Conservation (phyloP, 2,888 invertebrate genomes). For the Cyrtodaria siliqua region DNA sequence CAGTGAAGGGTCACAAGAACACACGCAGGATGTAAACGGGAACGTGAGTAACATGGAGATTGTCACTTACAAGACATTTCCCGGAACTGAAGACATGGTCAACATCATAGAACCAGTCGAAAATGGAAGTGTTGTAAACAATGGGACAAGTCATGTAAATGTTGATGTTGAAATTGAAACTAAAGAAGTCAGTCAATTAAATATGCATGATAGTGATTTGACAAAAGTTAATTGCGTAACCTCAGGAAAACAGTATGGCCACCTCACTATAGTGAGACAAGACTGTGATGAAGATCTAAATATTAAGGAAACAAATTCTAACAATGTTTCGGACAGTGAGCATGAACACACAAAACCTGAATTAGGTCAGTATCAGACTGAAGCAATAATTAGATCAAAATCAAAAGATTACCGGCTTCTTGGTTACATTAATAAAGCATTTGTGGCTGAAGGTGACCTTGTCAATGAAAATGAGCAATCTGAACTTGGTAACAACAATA, state of each 20-base stretch:
- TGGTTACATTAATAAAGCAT: slow-evolving; percentile 16
- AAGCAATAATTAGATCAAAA: not conserved
- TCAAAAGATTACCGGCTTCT: slow-evolving; percentile 20
- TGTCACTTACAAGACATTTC: slow-evolving; percentile 51
- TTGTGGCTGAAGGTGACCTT: not conserved
- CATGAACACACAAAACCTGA: slow-evolving; percentile 2
- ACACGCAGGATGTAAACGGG: slow-evolving; percentile 33
- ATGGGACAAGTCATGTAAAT: not conserved
- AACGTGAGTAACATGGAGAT: slow-evolving; percentile 42
- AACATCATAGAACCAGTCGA: not conserved
- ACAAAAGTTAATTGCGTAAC: too few relatives aligned
- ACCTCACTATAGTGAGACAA: not conserved
- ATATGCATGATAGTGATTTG: too few relatives aligned
- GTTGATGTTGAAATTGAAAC: not conserved
- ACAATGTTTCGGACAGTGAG: not conserved
- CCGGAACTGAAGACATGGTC: slow-evolving; percentile 10
- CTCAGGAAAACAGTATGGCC: too few relatives aligned
- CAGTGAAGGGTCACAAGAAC: not conserved
- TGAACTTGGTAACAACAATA: not conserved
- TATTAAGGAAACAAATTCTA: not conserved
- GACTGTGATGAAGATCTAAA: not conserved
- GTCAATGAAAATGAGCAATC: not conserved
- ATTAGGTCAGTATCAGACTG: not conserved
- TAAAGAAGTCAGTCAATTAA: not conserved
- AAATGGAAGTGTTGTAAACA: not conserved